A percentile compares a stretch with the other conserved stretches of the same genome.
Conservation (phyloP, 2,797 vertebrate species). For the Epinephelus coioides region DNA sequence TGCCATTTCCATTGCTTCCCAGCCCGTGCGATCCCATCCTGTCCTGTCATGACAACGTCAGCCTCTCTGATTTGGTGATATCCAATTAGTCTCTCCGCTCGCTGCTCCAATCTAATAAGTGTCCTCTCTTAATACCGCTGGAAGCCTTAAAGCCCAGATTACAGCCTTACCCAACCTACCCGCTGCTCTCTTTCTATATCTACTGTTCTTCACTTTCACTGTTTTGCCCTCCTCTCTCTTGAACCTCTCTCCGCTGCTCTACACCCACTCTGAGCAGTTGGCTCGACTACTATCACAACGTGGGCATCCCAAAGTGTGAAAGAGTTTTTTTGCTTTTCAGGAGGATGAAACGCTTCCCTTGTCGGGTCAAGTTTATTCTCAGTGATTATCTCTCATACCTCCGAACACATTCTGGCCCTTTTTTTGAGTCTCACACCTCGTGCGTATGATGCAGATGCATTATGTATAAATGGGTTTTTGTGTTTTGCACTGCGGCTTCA, state of each 20-base stretch:
- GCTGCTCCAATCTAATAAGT: constrained; percentile 64
- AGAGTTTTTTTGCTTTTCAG: constrained; percentile 22
- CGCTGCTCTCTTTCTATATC: neutral
- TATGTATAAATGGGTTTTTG: constrained; percentile 9
- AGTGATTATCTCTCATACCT: constrained; percentile 17
- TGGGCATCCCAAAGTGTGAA: constrained; percentile 31
- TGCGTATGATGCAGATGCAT: neutral
- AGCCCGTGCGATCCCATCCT: neutral
- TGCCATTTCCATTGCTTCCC: constrained; percentile 41
- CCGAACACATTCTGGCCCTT: neutral
- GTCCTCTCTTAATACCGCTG: constrained; percentile 59
- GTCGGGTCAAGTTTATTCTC: constrained; percentile 30
- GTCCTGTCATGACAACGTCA: constrained; percentile 53
- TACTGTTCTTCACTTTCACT: constrained; percentile 18
- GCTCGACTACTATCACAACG: constrained; percentile 28
- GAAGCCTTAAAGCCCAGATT: constrained; percentile 74
- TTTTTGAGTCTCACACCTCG: neutral
- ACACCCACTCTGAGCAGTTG: constrained; percentile 27
- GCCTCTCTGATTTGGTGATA: constrained; percentile 65
- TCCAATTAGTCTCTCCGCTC: constrained; percentile 76
- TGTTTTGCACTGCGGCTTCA: constrained; percentile 7
- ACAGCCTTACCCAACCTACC: constrained; percentile 27
- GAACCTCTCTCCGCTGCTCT: constrained; percentile 20
- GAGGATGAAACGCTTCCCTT: constrained; percentile 20
- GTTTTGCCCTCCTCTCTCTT: constrained; percentile 1